Evolutionary conservation across 2,797 vertebrate species (phyloP).

Genomic region (Antrozous pallidus): DNA sequence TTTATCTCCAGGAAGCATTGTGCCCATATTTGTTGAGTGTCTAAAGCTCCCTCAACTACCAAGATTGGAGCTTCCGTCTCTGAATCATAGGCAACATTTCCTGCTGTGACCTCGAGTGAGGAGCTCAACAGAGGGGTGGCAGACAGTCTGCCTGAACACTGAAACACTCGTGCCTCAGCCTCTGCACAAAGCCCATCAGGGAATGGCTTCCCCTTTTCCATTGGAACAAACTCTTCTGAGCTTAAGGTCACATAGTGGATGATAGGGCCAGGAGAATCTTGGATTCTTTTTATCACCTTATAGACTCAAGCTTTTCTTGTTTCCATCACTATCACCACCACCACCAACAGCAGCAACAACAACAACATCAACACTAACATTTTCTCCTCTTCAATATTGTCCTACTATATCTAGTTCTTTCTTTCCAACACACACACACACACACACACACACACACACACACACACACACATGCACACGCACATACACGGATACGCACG

Average conservation of each 20-base stretch:
- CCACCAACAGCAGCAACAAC: accelerated
- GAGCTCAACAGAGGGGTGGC: background rate
- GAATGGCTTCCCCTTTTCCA: background rate
- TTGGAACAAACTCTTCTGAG: background rate
- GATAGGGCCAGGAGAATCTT: background rate
- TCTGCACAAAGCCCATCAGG: background rate
- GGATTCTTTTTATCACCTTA: background rate
- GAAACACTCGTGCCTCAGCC: background rate
- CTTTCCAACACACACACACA: no score
- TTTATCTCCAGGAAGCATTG: background rate
- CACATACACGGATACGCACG: background rate
- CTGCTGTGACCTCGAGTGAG: background rate
- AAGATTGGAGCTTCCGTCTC: background rate
- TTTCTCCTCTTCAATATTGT: background rate
- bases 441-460: background rate
- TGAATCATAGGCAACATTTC: background rate
- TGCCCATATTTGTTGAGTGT: background rate
- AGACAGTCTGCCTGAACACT: background rate
- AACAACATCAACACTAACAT: background rate
- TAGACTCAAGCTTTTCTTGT: background rate
- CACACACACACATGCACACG: background rate
- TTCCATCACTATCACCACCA: background rate
- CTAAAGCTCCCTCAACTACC: background rate
- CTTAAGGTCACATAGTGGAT: background rate
- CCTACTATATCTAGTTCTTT: background rate